These are phyloP conservation scores for Listrodromus nycthemerus DNA, from an alignment of 2,888 invertebrate genomes.

Conservation along the genomic window DNA sequence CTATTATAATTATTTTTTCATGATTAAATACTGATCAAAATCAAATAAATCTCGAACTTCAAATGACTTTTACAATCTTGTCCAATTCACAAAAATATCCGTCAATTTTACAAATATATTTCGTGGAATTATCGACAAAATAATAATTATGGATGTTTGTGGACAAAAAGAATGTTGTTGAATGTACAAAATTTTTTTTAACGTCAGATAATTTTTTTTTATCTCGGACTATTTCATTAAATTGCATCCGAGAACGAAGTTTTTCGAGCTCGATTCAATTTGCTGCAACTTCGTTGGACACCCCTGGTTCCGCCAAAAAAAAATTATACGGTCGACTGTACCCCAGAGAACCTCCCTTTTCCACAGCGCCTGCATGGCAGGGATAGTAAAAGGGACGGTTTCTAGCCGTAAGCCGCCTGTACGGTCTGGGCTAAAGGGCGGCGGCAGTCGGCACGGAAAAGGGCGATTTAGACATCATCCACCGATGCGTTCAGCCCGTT, in stretches of 20 bases:
- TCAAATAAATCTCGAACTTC: too few relatives aligned
- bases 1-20: too few relatives aligned
- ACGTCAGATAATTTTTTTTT: neutral
- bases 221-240: neutral
- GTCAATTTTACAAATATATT: too few relatives aligned
- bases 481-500: constrained; percentile 78
- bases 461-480: constrained; percentile 84
- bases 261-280: constrained; percentile 27
- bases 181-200: too few relatives aligned
- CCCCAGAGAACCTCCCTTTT: constrained; percentile 71
- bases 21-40: neutral
- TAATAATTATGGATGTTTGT: too few relatives aligned
- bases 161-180: too few relatives aligned
- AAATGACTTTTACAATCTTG: neutral
- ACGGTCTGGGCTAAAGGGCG: constrained; percentile 80
- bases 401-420: constrained; percentile 71
- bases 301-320: constrained; percentile 60
- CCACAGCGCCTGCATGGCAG: constrained; percentile 62
- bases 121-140: too few relatives aligned
- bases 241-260: neutral
- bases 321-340: constrained; percentile 71
- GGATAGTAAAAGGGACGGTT: constrained; percentile 64
- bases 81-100: too few relatives aligned
- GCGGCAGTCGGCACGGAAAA: constrained; percentile 80
- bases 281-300: constrained; percentile 61